phyloP scores from a whole-genome alignment of 37 sponge, comb jelly and placozoan species.

The Amphimedon queenslandica region DNA sequence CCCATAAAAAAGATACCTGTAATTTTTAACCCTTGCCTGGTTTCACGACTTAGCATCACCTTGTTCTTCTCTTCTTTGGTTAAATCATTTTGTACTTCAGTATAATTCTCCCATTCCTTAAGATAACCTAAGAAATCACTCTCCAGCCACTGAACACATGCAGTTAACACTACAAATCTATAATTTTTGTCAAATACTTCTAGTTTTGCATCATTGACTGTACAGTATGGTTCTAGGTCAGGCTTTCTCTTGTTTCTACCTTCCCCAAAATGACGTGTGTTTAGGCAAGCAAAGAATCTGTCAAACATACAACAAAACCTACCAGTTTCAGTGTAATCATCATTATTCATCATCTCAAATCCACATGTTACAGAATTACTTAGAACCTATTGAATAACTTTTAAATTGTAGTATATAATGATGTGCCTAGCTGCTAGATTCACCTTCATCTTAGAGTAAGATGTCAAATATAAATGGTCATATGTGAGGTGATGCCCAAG shows the following conservation, averaged over 20 bases:
- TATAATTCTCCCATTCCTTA: background rate
- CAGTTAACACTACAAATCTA: too few relatives aligned
- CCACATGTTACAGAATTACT: conserved; percentile 32
- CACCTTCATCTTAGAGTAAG: conserved; percentile 32
- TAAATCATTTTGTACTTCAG: background rate
- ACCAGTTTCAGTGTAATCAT: conserved; percentile 15
- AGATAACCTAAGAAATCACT: conserved; percentile 7
- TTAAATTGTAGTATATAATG: background rate
- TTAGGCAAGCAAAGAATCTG: conserved; percentile 38
- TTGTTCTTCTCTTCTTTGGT: background rate
- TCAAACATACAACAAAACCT: conserved; percentile 37
- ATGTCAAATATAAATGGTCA: conserved; percentile 28
- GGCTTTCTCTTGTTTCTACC: conserved; percentile 13
- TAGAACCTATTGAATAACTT: conserved; percentile 15
- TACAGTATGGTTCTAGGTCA: conserved; percentile 20
- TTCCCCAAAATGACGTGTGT: conserved; percentile 5
- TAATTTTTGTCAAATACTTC: too few relatives aligned
- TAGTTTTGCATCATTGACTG: conserved; percentile 15
- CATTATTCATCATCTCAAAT: conserved; percentile 15
- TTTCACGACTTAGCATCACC: background rate
- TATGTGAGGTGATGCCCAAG: conserved; percentile 38
- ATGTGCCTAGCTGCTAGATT: conserved; percentile 44
- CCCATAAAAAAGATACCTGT: too few relatives aligned
- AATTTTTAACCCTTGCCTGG: background rate
- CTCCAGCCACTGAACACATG: conserved; percentile 7